Evolutionary conservation across 2,888 invertebrate genomes (phyloP), one percentile per base, ranked within the genome.

Genomic region (Desoria tigrina): DNA sequence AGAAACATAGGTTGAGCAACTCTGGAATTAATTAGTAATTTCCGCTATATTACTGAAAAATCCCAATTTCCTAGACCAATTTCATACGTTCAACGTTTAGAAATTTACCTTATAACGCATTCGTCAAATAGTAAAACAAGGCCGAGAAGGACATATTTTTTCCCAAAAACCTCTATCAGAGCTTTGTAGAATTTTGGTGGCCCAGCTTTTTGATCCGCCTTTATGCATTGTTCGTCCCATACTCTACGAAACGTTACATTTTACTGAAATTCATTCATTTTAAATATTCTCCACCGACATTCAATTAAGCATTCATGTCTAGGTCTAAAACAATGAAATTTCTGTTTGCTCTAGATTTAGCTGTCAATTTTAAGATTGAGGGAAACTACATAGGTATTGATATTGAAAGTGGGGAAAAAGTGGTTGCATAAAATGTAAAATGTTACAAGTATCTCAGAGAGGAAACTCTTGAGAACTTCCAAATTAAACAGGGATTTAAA

Each of bases 1-100:
- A 89, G 78, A 61, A 86, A 84, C 37, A 88, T 81, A 4, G 89
- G 88, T 73, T 87, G 87, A 63, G 85, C 85, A 39, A 89, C 82
- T 75, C 88, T 87, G 79, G 18, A 54, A 59, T 24, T 37, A 53
- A 53, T n/a, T 49, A 11, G 11, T 11, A 14, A 60, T 49, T 39
- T 16, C 39, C 9, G 9, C 16, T 39, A 9, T 11, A 39, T 39
- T 39, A 11, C 9, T 39, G 26, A 18, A 11, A 60, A 32, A 14
- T 28, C 21, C n/a, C 49, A 21, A 53, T 23, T 51, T 23, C 3
- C 37, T 39, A 39, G 39, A n/a, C 7, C 24, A 27, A 59, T 9
- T 57, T n/a, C 37, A 39, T 57, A 28, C 18, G 26, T 57, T 16
- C 1, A 11, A 49, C 11, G 21, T 32, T 7, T n/a, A 45, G 42